phyloP scores from a whole-genome alignment of 2,113 vertebrate species.

The Limanda limanda region DNA sequence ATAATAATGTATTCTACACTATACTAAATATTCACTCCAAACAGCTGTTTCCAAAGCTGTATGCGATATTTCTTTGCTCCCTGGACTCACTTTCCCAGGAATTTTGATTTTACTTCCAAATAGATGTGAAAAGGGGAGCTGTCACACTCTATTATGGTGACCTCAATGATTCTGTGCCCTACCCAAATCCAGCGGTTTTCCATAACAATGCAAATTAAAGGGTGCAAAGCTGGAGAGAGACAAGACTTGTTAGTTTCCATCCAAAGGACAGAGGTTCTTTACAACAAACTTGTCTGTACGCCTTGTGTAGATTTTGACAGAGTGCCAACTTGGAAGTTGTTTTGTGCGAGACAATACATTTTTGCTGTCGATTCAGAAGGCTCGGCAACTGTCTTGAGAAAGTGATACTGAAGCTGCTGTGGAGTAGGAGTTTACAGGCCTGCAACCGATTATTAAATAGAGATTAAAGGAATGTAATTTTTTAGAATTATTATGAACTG shows the following conservation, averaged over 20 bases:
- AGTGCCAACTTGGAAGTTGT: constrained; percentile 72
- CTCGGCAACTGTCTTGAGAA: constrained; percentile 63
- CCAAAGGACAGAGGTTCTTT: constrained; percentile 72
- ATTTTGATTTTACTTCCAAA: constrained; percentile 78
- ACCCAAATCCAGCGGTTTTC: constrained; percentile 81
- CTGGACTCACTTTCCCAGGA: constrained; percentile 79
- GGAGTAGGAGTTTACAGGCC: background rate
- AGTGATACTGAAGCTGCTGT: constrained; percentile 28
- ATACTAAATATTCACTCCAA: constrained; percentile 32
- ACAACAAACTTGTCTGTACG: constrained; percentile 72
- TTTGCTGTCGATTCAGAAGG: constrained; percentile 57
- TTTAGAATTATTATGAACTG: background rate
- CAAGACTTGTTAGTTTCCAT: constrained; percentile 76
- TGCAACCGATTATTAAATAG: constrained; percentile 35
- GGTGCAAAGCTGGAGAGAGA: constrained; percentile 76
- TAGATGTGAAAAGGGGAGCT: constrained; percentile 78
- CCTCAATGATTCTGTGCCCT: constrained; percentile 79
- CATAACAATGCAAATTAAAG: constrained; percentile 82
- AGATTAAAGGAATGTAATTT: constrained; percentile 19
- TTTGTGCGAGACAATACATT: constrained; percentile 60
- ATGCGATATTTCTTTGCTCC: constrained; percentile 56
- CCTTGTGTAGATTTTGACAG: constrained; percentile 66
- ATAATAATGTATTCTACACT: constrained; percentile 11
- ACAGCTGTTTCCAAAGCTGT: constrained; percentile 67
- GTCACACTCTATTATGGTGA: constrained; percentile 81